Conservation (phyloP, 2,797 vertebrate genomes). For the Acomys russatus region DNA sequence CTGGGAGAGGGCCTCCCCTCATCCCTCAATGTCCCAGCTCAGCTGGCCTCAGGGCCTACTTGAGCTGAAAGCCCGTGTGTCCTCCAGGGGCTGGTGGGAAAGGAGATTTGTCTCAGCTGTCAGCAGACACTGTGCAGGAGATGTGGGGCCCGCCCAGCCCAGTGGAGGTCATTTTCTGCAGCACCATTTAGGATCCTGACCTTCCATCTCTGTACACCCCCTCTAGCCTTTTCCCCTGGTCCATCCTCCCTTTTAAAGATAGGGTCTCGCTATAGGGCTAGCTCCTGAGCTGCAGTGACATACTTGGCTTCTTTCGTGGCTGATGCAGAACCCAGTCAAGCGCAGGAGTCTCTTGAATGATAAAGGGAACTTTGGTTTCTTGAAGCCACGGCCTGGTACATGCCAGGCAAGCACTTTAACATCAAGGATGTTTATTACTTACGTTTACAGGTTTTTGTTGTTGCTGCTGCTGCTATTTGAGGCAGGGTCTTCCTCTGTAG, state of each 20-base stretch:
- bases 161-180: neutral
- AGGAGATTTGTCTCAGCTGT: constrained; percentile 51
- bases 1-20: neutral
- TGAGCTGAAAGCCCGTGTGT: constrained; percentile 39
- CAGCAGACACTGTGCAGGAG: neutral
- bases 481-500: neutral
- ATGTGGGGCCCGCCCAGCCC: neutral
- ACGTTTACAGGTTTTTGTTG: neutral
- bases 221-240: neutral
- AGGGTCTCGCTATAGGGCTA: neutral
- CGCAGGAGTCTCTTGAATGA: neutral
- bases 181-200: neutral
- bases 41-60: constrained; percentile 42
- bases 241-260: neutral
- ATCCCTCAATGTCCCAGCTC: constrained; percentile 42
- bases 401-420: neutral
- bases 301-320: neutral
- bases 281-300: neutral
- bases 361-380: neutral
- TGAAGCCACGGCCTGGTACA: neutral
- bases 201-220: neutral
- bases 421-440: neutral
- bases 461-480: neutral
- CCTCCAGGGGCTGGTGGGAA: constrained; percentile 7
- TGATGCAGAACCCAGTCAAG: neutral